Conservation (phyloP, 2,113 vertebrate species). For the Barnardius zonarius region DNA sequence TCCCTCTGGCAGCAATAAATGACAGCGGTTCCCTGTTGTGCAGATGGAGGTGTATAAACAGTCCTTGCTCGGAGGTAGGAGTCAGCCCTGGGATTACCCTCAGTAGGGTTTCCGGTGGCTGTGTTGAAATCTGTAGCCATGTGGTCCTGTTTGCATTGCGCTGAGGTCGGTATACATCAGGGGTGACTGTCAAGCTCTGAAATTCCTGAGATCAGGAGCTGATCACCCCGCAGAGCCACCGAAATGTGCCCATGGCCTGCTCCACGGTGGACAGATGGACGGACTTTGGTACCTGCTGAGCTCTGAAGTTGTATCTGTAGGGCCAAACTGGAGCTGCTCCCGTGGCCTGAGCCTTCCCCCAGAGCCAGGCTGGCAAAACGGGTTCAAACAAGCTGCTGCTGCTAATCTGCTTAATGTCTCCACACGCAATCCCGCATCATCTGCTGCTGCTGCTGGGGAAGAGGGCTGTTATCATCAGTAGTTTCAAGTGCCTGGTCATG, state of each 20-base stretch:
- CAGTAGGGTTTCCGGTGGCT: not conserved
- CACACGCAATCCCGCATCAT: not conserved
- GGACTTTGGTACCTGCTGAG: not conserved
- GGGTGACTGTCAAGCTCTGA: not conserved
- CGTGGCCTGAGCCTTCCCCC: not conserved
- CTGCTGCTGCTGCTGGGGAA: constrained; percentile 18
- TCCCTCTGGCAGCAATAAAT: not conserved
- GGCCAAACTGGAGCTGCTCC: not conserved
- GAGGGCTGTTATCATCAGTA: not conserved
- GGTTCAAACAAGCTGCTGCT: constrained; percentile 33
- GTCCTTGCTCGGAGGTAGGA: not conserved
- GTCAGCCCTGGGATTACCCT: not conserved
- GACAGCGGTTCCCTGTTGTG: not conserved
- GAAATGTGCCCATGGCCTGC: not conserved
- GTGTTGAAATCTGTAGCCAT: not conserved
- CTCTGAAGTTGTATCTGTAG: not conserved
- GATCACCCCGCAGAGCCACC: not conserved
- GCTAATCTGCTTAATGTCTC: constrained; percentile 40
- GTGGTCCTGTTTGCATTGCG: not conserved
- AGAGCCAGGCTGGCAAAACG: not conserved
- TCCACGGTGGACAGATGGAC: not conserved
- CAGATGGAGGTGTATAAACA: not conserved
- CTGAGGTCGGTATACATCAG: not conserved
- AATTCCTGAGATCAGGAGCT: not conserved
- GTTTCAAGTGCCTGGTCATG: not conserved